Evolutionary conservation across 2,888 invertebrate species (phyloP).

Genomic region (Dorcus hopei): DNA sequence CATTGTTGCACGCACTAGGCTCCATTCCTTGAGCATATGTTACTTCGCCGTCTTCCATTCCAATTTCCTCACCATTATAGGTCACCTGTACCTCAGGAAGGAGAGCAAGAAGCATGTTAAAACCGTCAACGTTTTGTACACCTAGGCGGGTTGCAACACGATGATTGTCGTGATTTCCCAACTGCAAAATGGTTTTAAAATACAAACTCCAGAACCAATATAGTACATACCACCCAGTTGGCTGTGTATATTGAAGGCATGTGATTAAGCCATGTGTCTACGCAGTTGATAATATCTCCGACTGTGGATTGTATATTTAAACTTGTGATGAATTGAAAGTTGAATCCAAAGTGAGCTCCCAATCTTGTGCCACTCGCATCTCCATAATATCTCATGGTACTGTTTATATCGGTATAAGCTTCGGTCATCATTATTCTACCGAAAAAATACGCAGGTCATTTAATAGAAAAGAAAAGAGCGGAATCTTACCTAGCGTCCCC

Average conservation of each 20-base stretch:
- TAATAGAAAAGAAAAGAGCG: background rate
- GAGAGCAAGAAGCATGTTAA: slow-evolving; percentile 78
- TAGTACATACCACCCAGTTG: slow-evolving; percentile 72
- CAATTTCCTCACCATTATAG: slow-evolving; percentile 85
- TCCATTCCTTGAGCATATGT: slow-evolving; percentile 54
- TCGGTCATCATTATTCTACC: slow-evolving; percentile 72
- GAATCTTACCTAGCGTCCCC: slow-evolving; percentile 42
- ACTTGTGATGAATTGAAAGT: slow-evolving; percentile 68
- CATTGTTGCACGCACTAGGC: slow-evolving; percentile 57
- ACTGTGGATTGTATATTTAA: slow-evolving; percentile 59
- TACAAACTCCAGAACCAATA: too few relatives aligned
- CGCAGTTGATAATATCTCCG: slow-evolving; percentile 57
- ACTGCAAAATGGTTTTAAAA: slow-evolving; percentile 30
- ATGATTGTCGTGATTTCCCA: slow-evolving; percentile 76
- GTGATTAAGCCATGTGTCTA: slow-evolving; percentile 63
- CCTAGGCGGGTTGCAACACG: slow-evolving; percentile 69
- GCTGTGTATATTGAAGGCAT: slow-evolving; percentile 60
- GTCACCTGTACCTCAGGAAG: slow-evolving; percentile 83
- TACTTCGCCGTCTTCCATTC: slow-evolving; percentile 60
- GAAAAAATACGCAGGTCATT: background rate
- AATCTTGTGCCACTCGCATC: slow-evolving; percentile 33
- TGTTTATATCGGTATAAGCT: slow-evolving; percentile 61
- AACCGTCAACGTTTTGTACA: slow-evolving; percentile 41
- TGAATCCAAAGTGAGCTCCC: slow-evolving; percentile 76
- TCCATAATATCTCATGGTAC: slow-evolving; percentile 64